Conservation (phyloP, 2,888 invertebrate species). For the Ophraella communa region DNA sequence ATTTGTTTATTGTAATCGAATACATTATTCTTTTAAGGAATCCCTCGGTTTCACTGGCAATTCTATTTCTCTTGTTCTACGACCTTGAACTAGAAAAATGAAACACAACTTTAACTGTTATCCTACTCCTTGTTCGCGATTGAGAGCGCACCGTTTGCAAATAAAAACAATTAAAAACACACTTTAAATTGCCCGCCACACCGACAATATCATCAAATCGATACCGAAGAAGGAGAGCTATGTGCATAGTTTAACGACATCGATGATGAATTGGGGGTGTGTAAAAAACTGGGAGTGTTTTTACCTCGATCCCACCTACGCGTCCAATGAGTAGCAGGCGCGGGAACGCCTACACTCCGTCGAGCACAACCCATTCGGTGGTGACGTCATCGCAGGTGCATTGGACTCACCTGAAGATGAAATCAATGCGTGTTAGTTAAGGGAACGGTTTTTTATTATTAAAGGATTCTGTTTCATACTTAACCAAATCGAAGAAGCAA, state of each 20-base stretch:
- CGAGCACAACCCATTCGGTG: slow-evolving; percentile 41
- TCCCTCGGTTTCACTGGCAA: background rate
- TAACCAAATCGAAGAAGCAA: too few species aligned
- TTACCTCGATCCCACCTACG: slow-evolving; percentile 51
- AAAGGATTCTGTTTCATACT: too few species aligned
- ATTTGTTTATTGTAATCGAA: too few species aligned
- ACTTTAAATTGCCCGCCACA: background rate
- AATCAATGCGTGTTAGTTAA: slow-evolving; percentile 2
- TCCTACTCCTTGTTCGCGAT: too few species aligned
- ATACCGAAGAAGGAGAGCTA: slow-evolving; percentile 23
- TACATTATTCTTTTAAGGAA: too few species aligned
- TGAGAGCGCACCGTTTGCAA: background rate
- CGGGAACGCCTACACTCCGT: slow-evolving; percentile 47
- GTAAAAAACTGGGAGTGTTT: slow-evolving; percentile 42
- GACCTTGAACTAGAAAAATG: background rate
- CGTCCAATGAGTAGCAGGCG: slow-evolving; percentile 48
- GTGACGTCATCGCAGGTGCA: slow-evolving; percentile 53
- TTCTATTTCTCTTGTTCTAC: background rate
- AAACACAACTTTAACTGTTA: too few species aligned
- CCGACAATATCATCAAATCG: slow-evolving; percentile 11
- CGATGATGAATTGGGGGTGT: slow-evolving; percentile 34
- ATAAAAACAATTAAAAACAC: background rate
- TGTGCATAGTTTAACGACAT: slow-evolving; percentile 23
- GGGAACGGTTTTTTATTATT: background rate
- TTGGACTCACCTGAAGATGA: slow-evolving; percentile 44